Base-by-base conservation (phyloP, 2,888 invertebrate genomes). In the Altica lythri region DNA sequence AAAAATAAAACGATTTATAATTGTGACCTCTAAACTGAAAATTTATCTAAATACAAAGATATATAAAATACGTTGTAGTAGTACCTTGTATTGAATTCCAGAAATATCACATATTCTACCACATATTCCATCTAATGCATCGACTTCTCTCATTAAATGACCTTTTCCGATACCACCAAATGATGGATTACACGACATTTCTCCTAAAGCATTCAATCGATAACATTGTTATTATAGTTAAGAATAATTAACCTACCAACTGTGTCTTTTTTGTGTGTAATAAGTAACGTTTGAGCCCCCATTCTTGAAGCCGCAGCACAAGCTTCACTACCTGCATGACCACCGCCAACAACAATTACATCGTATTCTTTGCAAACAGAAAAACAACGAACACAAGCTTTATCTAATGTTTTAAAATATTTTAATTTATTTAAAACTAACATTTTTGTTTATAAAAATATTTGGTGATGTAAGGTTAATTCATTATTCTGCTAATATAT, bases 151-250 rank as follows among this genome's bases (percentile, higher is more conserved):
- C 83, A 93, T 88, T 44, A 93, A 77, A 73, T 94, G 91, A 0
- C 92, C 93, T 76, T 95, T 95, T 0, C 93, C 94, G 63, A 95
- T 90, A 4, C 94, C 94, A 17, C 94, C 94, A 77, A 95, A 95
- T 0, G 92, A 90, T 13, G 95, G 94, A 78, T 95, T 95, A 70
- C 95, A 94, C 0, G 92, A 92, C 94, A 95, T 95, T 77, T 91
- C 92, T 18, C 91, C 89, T 89, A 60, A 55, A 75, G 70, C 9
- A 42, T 13, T n/a, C n/a, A n/a, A n/a, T n/a, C n/a, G n/a, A n/a
- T n/a, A n/a, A n/a, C n/a, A n/a, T n/a, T n/a, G n/a, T n/a, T n/a
- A n/a, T n/a, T n/a, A n/a, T n/a, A n/a, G n/a, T n/a, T n/a, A n/a
- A n/a, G n/a, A n/a, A n/a, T n/a, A n/a, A n/a, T n/a, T n/a, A 37